These are phyloP conservation scores for Sandelia bainsii DNA, from an alignment of 2,797 vertebrate species.

Conservation along the genomic window DNA sequence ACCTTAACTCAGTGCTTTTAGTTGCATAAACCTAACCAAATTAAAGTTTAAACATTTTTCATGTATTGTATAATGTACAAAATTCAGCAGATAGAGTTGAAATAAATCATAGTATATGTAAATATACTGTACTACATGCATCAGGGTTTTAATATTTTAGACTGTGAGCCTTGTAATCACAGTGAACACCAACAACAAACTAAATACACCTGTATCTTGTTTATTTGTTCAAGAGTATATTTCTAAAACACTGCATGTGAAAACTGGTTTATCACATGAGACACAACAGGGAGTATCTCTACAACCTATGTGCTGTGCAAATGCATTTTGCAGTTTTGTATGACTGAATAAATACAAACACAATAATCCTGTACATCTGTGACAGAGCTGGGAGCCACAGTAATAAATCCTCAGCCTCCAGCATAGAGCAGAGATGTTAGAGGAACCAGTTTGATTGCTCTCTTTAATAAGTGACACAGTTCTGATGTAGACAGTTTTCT, in stretches of 20 bases:
- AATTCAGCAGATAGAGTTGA: no score
- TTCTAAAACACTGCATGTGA: constrained; percentile 1
- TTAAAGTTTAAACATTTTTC: no score
- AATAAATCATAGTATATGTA: no score
- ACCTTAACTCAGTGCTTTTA: no score
- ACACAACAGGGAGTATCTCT: constrained; percentile 6
- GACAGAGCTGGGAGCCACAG: not conserved
- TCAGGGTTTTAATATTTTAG: not conserved
- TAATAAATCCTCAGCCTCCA: constrained; percentile 1
- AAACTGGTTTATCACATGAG: constrained; percentile 9
- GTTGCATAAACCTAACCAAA: no score
- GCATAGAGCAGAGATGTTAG: not conserved
- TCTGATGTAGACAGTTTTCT: not conserved
- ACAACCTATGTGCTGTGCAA: constrained; percentile 1
- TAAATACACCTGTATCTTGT: not conserved
- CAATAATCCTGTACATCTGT: constrained; percentile 13
- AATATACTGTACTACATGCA: not conserved
- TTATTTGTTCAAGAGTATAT: not conserved
- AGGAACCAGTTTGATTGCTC: no score
- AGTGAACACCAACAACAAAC: not conserved
- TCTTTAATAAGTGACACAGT: not conserved
- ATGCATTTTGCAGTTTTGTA: not conserved
- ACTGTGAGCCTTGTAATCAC: not conserved
- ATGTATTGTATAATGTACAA: no score
- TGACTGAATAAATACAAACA: constrained; percentile 13